Evolutionary conservation across 2,113 vertebrate species (phyloP).

Genomic region (Sinosuthora webbiana): DNA sequence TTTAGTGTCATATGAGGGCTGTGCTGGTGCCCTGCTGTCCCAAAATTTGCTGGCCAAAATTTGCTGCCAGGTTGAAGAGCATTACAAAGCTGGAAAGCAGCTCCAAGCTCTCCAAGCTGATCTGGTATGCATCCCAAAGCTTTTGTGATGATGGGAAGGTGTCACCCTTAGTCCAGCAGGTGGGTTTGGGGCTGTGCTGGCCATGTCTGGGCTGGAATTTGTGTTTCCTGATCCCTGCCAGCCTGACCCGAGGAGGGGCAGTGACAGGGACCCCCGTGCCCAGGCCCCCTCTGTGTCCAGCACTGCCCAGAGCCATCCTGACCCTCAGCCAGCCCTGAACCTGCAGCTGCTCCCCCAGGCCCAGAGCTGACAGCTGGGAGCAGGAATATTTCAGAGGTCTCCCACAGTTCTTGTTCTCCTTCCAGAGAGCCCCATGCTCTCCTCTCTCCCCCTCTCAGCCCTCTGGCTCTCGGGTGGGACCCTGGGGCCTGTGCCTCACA

Average conservation of each 20-base stretch:
- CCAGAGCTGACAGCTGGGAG: not conserved
- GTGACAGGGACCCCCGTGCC: not conserved
- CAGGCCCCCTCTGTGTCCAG: accelerated
- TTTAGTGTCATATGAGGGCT: not conserved
- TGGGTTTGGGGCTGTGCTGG: not conserved
- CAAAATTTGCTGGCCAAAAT: not conserved
- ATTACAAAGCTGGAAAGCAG: not conserved
- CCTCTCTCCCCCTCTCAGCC: not conserved
- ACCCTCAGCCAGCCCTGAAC: not conserved
- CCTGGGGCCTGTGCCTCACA: not conserved
- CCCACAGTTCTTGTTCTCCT: not conserved
- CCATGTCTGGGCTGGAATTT: not conserved
- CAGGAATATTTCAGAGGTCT: not conserved
- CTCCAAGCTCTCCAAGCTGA: not conserved
- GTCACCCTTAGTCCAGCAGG: not conserved
- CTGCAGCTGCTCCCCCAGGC: not conserved
- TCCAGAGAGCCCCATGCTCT: not conserved
- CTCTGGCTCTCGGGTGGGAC: not conserved
- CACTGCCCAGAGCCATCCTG: not conserved
- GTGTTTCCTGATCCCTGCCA: not conserved
- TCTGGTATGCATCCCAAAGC: accelerated
- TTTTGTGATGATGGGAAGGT: not conserved
- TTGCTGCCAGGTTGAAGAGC: not conserved
- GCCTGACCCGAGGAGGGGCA: not conserved
- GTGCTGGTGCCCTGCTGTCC: not conserved